Conservation (phyloP, 1,140 invertebrate species). For the Andricus grossulariae region DNA sequence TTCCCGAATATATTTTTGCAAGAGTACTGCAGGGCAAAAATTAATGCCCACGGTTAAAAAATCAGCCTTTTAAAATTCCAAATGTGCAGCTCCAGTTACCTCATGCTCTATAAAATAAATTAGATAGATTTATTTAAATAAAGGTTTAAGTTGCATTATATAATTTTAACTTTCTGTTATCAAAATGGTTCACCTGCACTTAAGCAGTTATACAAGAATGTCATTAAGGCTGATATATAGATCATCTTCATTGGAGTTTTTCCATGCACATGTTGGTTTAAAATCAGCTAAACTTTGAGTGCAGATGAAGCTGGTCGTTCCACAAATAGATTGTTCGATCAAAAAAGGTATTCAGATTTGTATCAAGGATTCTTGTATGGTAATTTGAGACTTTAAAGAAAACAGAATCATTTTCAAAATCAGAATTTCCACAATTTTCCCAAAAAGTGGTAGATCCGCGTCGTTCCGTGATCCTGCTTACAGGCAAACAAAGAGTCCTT, state of each 20-base stretch:
- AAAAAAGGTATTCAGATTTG: conserved; percentile 35
- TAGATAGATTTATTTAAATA: too few species aligned
- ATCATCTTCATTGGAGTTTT: not conserved
- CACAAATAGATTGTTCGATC: not conserved
- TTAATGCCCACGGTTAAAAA: too few species aligned
- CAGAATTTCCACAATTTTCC: conserved; percentile 36
- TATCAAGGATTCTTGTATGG: too few species aligned
- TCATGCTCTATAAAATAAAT: not conserved
- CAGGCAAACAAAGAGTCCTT: conserved; percentile 31
- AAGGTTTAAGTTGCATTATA: not conserved
- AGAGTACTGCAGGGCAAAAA: too few species aligned
- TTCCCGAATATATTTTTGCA: too few species aligned
- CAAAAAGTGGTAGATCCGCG: conserved; percentile 35
- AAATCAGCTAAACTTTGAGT: too few species aligned
- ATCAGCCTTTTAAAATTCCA: too few species aligned
- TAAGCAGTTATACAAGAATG: not conserved
- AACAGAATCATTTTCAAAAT: conserved; percentile 16
- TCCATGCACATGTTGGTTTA: not conserved
- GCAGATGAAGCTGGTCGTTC: too few species aligned
- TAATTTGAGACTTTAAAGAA: too few species aligned
- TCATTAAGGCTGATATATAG: not conserved
- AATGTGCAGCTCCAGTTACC: not conserved
- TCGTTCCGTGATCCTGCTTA: conserved; percentile 1
- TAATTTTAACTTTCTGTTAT: conserved; percentile 28
- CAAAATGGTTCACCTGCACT: not conserved